phyloP scores from a whole-genome alignment of 2,888 invertebrate species.

The Nesidiocoris tenuis region DNA sequence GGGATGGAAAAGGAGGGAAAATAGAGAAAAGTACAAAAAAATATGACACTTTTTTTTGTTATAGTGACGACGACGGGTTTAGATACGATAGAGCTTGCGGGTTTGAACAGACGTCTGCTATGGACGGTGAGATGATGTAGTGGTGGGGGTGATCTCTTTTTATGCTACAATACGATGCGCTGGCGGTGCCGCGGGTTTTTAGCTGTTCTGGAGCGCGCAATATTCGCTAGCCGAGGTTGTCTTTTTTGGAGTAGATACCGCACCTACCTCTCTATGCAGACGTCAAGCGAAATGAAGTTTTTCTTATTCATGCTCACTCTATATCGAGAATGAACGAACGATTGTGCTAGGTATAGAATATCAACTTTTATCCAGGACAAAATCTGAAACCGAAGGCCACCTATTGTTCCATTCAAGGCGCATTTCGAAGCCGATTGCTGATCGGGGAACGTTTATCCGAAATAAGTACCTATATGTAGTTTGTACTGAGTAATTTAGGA shows the following conservation, averaged over 20 bases:
- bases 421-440: no score
- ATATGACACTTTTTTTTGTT: neutral
- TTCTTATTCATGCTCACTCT: neutral
- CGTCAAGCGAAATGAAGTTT: neutral
- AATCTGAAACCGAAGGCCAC: no score
- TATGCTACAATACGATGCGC: neutral
- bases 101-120: neutral
- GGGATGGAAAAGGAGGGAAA: neutral
- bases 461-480: no score
- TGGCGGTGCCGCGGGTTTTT: neutral
- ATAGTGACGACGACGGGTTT: neutral
- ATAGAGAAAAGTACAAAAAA: neutral
- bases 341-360: no score
- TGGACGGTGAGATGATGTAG: neutral
- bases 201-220: neutral
- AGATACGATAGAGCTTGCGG: neutral
- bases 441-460: no score
- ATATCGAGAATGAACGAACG: no score
- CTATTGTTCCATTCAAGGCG: no score
- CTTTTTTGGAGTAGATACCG: neutral
- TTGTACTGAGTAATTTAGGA: no score
- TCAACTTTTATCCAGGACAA: no score
- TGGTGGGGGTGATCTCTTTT: neutral
- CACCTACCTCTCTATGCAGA: neutral
- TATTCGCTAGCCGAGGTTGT: neutral